Base-by-base conservation (phyloP, 2,113 vertebrate genomes). In the Leuciscus idus region DNA sequence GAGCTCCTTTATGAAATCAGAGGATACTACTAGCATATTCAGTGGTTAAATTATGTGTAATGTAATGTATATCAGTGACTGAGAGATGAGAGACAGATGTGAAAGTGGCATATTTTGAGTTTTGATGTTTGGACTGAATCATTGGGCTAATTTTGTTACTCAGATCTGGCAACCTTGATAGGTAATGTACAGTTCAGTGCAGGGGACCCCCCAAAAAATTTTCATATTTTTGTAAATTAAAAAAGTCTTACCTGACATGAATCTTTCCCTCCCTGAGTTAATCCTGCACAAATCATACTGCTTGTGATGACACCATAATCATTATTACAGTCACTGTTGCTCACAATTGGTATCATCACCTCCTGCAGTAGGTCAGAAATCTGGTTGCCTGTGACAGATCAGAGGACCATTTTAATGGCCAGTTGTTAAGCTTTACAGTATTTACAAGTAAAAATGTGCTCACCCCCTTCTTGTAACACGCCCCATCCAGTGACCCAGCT, bases 401-500 rank as follows among this genome's bases (percentile, higher is more conserved):
- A 21, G 82, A 26, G 23, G 23, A 7, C 0, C 30, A 61, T 15
- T 52, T 48, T 64, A 50, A 23, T 7, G 4, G 2, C n/a, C 2
- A 62, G 9, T 26, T 50, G 23, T 7, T 28, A 2, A 76, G 19
- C 46, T 28, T 26, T 76, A 26, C 2, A 59, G 2, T 52, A 30
- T 8, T 77, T 30, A 9, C 13, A 52, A 52, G 26, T 30, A 57
- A n/a, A 23, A 23, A 2, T 52, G 12, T 9, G 87, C 68, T 85
- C 85, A 95, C 94, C 88, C 0, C 0, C 30, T 0, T 0, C 0
- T 0, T 0, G 0, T 4, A 91, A 84, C 0, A 84, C 23, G 6
- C 97, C 96, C 95, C 95, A 97, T 33, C 97, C 97, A 0, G 96
- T 97, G 87, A 97, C 92, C 15, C 93, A 95, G 73, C 86, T 91